Conservation (phyloP, 2,113 vertebrate genomes). For the Eleginops maclovinus region DNA sequence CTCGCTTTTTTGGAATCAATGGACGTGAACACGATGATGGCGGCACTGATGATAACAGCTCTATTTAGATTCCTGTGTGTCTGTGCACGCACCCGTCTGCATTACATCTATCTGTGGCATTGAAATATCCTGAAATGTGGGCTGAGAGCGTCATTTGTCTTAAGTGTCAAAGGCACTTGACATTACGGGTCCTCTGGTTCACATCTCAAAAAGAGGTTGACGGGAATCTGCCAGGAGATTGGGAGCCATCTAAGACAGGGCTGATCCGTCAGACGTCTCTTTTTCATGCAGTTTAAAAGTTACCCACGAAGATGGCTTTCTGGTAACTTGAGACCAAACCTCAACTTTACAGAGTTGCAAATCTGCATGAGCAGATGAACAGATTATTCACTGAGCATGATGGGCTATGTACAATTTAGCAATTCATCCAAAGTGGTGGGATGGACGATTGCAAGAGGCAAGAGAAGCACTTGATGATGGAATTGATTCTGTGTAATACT, state of each 20-base stretch:
- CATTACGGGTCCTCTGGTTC: slow-evolving; percentile 58
- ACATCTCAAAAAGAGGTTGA: slow-evolving; percentile 56
- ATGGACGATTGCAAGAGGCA: slow-evolving; percentile 20
- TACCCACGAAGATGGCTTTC: slow-evolving; percentile 49
- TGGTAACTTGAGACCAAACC: slow-evolving; percentile 42
- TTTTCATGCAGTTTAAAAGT: slow-evolving; percentile 57
- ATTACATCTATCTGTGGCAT: slow-evolving; percentile 44
- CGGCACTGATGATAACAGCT: slow-evolving; percentile 56
- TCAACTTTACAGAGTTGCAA: background rate
- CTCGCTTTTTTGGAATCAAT: slow-evolving; percentile 28
- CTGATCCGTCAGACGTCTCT: slow-evolving; percentile 49
- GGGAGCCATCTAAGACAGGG: slow-evolving; percentile 40
- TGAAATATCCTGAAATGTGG: slow-evolving; percentile 46
- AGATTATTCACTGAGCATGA: slow-evolving; percentile 53
- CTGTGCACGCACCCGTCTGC: slow-evolving; percentile 24
- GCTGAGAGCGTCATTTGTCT: slow-evolving; percentile 71
- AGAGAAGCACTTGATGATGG: background rate
- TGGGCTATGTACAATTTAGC: slow-evolving; percentile 57
- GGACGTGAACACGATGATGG: slow-evolving; percentile 55
- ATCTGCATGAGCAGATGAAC: slow-evolving; percentile 42
- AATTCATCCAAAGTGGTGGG: slow-evolving; percentile 49
- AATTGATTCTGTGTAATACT: slow-evolving; percentile 6
- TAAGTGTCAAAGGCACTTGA: slow-evolving; percentile 72
- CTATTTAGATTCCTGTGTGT: slow-evolving; percentile 48
- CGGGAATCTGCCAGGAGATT: slow-evolving; percentile 47